Evolutionary conservation across 2,888 invertebrate genomes (phyloP), one percentile per base, ranked within the genome.

Genomic region (Corythucha ciliata): DNA sequence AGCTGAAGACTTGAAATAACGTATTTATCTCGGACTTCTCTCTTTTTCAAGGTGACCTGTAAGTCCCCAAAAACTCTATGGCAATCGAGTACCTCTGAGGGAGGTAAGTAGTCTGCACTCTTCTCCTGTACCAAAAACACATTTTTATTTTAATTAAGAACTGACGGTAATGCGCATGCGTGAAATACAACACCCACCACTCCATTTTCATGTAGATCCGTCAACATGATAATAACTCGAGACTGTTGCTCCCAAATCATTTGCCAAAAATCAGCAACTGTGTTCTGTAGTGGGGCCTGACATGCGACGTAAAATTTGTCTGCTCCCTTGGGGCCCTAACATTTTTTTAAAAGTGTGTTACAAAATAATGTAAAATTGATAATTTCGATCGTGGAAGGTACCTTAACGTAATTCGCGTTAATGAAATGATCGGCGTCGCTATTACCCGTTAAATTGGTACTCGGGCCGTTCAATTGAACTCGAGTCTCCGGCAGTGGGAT

Each of bases 191-290:
- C 52, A 69, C 78, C 72, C 67, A 84, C 84, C 63, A 87, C 81
- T 53, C 90, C 91, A 62, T 87, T 86, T 70, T 92, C 92, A 64
- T 81, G 82, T 54, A 91, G 78, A 69, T 88, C 87, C 0, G 91
- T 92, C 26, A 92, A 74, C 88, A 92, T 92, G 55, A 93, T 77
- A 58, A 94, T 77, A 33, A 90, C 83, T 61, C 87, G 78, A 12
- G 81, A 79, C 68, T 92, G 88, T 67, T 93, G 91, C 64, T 93
- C 91, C 93, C 93, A 93, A 45, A 92, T 78, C 93, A 94, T 92
- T 36, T 88, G 76, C 93, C 93, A 94, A 68, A 93, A 92, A 70
- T 94, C 93, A 25, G 74, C 73, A 1, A 89, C 80, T 0, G 92
- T 93, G 58, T 80, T 78, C 52, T 83, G 78, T 59, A 92, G 71